Percentiles rank a stretch among this genome's conserved stretches.
These are phyloP conservation scores for Lithosia quadra DNA, from an alignment of 2,888 invertebrate species.

Conservation along the genomic window DNA sequence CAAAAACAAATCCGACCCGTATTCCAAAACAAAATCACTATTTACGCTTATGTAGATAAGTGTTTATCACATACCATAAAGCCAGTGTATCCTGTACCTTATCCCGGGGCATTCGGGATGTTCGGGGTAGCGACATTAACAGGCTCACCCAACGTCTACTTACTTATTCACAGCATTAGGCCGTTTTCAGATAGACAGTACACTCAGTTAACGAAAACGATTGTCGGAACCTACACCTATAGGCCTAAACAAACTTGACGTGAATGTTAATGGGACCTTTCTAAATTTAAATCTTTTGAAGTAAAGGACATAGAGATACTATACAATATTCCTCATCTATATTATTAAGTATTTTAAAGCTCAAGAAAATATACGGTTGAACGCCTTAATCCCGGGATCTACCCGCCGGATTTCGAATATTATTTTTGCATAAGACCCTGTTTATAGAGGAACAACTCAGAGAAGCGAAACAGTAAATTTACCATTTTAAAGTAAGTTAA, in stretches of 20 bases:
- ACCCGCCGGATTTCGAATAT: conserved; percentile 4
- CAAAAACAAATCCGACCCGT: conserved; percentile 42
- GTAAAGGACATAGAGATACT: conserved; percentile 21
- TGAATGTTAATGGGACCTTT: conserved; percentile 44
- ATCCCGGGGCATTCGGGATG: conserved; percentile 29
- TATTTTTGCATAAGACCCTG: conserved; percentile 1
- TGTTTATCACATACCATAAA: conserved; percentile 46
- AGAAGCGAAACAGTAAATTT: not conserved
- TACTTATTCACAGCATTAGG: conserved; percentile 58
- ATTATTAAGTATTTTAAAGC: not conserved
- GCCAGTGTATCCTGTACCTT: conserved; percentile 37
- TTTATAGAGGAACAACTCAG: not conserved
- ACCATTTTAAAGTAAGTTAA: not conserved
- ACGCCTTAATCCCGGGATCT: not conserved
- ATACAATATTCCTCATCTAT: not conserved
- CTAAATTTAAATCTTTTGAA: conserved; percentile 35
- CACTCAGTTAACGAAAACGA: conserved; percentile 46
- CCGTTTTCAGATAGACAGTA: conserved; percentile 45
- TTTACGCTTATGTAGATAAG: conserved; percentile 51
- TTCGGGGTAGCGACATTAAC: conserved; percentile 42
- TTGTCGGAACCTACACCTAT: conserved; percentile 40
- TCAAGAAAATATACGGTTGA: not conserved
- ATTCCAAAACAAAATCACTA: conserved; percentile 43
- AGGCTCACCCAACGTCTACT: conserved; percentile 44
- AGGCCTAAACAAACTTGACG: conserved; percentile 52